Base-by-base conservation (phyloP, 2,888 invertebrate species). In the Adelognathus sp. region DNA sequence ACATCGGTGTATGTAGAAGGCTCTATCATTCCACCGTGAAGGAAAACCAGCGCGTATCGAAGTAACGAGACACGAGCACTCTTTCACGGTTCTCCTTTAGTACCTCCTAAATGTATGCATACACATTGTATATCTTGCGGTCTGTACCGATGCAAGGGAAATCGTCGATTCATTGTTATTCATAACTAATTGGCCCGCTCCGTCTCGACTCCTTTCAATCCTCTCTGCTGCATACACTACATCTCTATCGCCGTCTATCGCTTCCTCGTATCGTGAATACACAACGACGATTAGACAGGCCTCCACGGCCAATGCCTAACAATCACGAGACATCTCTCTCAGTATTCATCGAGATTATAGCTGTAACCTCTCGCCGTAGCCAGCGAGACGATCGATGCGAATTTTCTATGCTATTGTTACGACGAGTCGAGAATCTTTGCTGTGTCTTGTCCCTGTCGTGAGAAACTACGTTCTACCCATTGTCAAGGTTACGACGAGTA, bases 401-500 rank as follows among this genome's bases (percentile, higher is more conserved):
- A 54, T 54, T n/a, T n/a, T 29, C 29, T 29, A 54, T 6, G 27
- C 29, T 29, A 29, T 54, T 39, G 31, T 61, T 50, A 52, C n/a
- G n/a, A n/a, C n/a, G 14, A 21, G 39, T 33, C 29, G 27, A 54
- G 14, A 61, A 69, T 69, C 31, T 69, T 33, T 16, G 31, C 39
- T 7, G 27, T 36, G 67, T 31, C 39, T 67, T 60, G 60, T 67
- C 75, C 66, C 58, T 67, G 16, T 18, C 63, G 24, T 74, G 81
- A 82, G 81, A 84, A 79, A 76, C 81, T 78, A 79, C 78, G 73
- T 21, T 4, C n/a, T 46, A 46, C 76, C 82, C 83, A 87, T 83
- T 84, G 87, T 84, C 86, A 87, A 86, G 85, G 85, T 81, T 83
- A 82, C 74, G 79, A 76, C 69, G 63, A 36, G 46, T 21, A 3